Conservation (phyloP, 2,113 vertebrate genomes). For the Pachyramphus minor region DNA sequence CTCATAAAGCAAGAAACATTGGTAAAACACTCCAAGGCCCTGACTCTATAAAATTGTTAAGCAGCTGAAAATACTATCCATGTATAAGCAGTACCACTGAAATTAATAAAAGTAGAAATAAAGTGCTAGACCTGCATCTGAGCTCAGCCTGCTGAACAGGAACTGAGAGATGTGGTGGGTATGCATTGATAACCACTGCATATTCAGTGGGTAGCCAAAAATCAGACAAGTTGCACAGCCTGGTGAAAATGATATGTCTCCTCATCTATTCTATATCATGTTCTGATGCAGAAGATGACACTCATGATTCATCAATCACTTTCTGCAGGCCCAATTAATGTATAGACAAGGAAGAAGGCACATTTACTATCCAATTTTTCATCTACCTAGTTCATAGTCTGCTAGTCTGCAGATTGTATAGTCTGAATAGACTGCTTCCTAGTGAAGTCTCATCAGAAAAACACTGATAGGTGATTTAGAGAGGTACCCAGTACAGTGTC, state of each 20-base stretch:
- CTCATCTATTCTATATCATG: neutral
- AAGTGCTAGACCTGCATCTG: neutral
- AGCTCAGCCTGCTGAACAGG: neutral
- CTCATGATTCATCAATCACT: neutral
- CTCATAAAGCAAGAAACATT: neutral
- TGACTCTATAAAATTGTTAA: neutral
- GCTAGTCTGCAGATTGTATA: neutral
- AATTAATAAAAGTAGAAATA: neutral
- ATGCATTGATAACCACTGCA: neutral
- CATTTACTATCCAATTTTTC: neutral
- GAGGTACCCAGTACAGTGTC: neutral
- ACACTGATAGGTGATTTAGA: neutral
- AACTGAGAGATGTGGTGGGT: neutral
- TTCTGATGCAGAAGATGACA: neutral
- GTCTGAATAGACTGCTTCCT: neutral
- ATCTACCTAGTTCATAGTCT: neutral
- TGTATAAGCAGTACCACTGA: neutral
- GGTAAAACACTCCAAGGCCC: neutral
- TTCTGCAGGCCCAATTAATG: neutral
- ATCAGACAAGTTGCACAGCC: neutral
- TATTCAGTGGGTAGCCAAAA: neutral
- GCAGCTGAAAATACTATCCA: neutral
- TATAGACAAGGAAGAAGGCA: neutral
- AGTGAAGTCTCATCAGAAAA: neutral
- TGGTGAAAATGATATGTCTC: neutral